These are phyloP conservation scores for Gavia stellata DNA, from an alignment of 2,113 vertebrate species.

Conservation along the genomic window DNA sequence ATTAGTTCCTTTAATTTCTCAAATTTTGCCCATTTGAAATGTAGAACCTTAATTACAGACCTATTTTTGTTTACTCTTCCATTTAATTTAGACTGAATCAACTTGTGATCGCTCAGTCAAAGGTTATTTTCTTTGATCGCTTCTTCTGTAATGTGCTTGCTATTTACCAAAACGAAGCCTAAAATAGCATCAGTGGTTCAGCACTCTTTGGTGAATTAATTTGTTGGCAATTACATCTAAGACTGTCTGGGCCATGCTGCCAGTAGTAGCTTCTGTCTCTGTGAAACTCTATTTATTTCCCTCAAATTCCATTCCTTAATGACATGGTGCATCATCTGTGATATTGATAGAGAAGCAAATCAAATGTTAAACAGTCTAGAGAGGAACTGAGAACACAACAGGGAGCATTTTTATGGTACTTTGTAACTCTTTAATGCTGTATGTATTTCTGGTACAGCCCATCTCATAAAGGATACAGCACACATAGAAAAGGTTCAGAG, in stretches of 20 bases:
- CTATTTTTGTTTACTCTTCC: conserved; percentile 40
- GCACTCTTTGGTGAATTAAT: conserved; percentile 43
- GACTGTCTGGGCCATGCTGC: not conserved
- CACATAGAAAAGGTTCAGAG: not conserved
- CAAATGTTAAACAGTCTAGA: not conserved
- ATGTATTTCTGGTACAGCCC: not conserved
- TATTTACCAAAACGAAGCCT: conserved; percentile 26
- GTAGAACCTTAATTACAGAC: conserved; percentile 48
- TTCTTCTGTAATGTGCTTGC: not conserved
- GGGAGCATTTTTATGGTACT: not conserved
- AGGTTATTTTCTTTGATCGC: conserved; percentile 48
- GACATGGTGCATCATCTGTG: not conserved
- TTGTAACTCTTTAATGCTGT: not conserved
- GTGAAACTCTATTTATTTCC: not conserved
- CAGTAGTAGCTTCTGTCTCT: not conserved
- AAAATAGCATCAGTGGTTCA: conserved; percentile 51
- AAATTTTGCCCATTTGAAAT: not conserved
- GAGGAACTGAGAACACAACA: not conserved
- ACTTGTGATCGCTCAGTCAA: conserved; percentile 38
- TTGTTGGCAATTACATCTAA: conserved; percentile 52
- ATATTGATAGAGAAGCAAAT: not conserved
- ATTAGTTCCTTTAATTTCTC: conserved; percentile 37
- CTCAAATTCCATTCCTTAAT: conserved; percentile 5
- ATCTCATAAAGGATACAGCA: not conserved
- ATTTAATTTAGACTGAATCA: conserved; percentile 50